Conservation (phyloP, 2,888 invertebrate genomes). For the Nudaria mundana region DNA sequence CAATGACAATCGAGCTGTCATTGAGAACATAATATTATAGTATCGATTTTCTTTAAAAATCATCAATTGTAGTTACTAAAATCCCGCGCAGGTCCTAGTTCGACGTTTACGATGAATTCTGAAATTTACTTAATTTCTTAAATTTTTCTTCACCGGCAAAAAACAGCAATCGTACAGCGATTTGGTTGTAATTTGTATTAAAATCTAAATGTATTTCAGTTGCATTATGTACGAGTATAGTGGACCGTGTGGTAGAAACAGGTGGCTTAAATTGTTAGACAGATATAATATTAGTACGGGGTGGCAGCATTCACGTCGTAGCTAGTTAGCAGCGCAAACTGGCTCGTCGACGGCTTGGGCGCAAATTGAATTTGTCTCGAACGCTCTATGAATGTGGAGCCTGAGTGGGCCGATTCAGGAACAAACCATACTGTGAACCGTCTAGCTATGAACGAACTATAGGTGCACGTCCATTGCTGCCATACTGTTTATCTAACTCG, state of each 20-base stretch:
- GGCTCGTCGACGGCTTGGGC: constrained; percentile 69
- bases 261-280: constrained; percentile 46
- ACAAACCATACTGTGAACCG: constrained; percentile 19
- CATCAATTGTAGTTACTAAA: too few relatives aligned
- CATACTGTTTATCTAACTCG: constrained; percentile 31
- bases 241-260: constrained; percentile 25
- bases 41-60: too few relatives aligned
- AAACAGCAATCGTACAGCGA: too few relatives aligned
- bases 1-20: too few relatives aligned
- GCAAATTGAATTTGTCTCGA: constrained; percentile 76
- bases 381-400: constrained; percentile 48
- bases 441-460: constrained; percentile 21
- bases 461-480: constrained; percentile 38
- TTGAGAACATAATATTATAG: too few relatives aligned
- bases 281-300: constrained; percentile 63
- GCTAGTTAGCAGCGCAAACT: constrained; percentile 78
- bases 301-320: constrained; percentile 67
- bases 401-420: constrained; percentile 21
- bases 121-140: too few relatives aligned
- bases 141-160: too few relatives aligned
- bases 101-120: too few relatives aligned
- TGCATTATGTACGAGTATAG: too few relatives aligned
- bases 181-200: too few relatives aligned
- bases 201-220: too few relatives aligned
- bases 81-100: too few relatives aligned